phyloP scores from a whole-genome alignment of 2,113 vertebrate species.

The Phaethon lepturus region DNA sequence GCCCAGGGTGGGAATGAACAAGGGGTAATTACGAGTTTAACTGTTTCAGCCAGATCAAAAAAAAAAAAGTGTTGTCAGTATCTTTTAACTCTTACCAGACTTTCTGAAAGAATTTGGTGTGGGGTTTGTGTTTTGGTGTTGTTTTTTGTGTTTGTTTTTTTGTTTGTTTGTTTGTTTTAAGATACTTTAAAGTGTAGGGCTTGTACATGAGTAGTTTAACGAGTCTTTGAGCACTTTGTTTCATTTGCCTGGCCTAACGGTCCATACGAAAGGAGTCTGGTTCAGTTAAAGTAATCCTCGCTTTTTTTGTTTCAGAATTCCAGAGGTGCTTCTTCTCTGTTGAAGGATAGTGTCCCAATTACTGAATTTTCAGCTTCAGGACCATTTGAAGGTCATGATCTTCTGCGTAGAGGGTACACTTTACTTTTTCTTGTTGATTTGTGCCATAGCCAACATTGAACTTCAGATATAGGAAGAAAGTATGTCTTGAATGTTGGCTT shows the following conservation, averaged over 20 bases:
- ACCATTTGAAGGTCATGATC: conserved; percentile 86
- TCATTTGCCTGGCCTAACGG: neutral
- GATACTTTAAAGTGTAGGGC: neutral
- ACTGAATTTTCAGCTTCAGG: conserved; percentile 84
- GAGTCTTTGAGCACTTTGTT: neutral
- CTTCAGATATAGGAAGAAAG: neutral
- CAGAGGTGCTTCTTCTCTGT: conserved; percentile 85
- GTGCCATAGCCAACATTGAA: neutral
- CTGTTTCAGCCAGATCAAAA: neutral
- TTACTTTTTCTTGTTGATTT: neutral
- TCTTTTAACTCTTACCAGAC: neutral
- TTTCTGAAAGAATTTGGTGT: neutral
- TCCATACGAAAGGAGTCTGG: accelerated
- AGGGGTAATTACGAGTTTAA: neutral
- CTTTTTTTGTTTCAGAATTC: conserved; percentile 78
- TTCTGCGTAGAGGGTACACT: conserved; percentile 87
- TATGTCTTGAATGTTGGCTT: neutral
- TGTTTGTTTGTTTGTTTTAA: neutral
- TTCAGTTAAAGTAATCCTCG: neutral
- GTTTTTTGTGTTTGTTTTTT: too few relatives aligned
- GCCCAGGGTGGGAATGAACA: neutral
- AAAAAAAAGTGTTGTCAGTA: neutral
- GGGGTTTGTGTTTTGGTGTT: neutral
- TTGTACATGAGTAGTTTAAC: neutral
- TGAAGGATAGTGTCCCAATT: conserved; percentile 89